Evolutionary conservation across 1,140 invertebrate genomes (phyloP).

Genomic region (Drosophila nasuta): DNA sequence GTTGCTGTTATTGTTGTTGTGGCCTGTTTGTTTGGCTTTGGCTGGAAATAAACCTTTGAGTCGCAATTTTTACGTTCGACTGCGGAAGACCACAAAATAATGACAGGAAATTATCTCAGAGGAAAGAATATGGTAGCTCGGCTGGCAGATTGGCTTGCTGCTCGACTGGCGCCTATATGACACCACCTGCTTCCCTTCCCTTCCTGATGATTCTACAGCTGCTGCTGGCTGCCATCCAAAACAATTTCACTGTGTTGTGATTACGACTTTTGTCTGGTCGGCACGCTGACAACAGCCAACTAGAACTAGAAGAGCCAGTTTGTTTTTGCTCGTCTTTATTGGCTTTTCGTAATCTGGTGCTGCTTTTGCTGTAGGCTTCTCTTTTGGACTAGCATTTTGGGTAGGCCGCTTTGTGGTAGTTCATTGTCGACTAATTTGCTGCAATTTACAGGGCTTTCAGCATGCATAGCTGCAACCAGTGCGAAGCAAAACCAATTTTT

Average conservation of each 20-base stretch:
- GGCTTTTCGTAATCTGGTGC: slow-evolving; percentile 43
- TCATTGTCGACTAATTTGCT: slow-evolving; percentile 44
- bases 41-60: slow-evolving; percentile 78
- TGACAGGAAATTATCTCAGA: slow-evolving; percentile 82
- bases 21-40: slow-evolving; percentile 40
- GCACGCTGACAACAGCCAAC: slow-evolving; percentile 40
- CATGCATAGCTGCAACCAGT: slow-evolving; percentile 17
- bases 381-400: background rate
- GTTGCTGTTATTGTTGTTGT: too few relatives aligned
- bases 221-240: slow-evolving; percentile 70
- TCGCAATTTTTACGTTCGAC: slow-evolving; percentile 81
- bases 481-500: slow-evolving; percentile 30
- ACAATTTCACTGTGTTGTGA: slow-evolving; percentile 76
- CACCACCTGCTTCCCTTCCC: background rate
- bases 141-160: slow-evolving; percentile 26
- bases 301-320: background rate
- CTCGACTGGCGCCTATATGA: slow-evolving; percentile 9
- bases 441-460: slow-evolving; percentile 41
- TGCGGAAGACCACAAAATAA: slow-evolving; percentile 83
- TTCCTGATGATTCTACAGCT: background rate
- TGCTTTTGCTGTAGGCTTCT: slow-evolving; percentile 36
- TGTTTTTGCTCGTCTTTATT: slow-evolving; percentile 30
- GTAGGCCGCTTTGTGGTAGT: slow-evolving; percentile 14
- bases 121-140: slow-evolving; percentile 58
- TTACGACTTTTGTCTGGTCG: slow-evolving; percentile 40